Conservation (phyloP, 2,888 invertebrate species). For the Pimpla rufipes region DNA sequence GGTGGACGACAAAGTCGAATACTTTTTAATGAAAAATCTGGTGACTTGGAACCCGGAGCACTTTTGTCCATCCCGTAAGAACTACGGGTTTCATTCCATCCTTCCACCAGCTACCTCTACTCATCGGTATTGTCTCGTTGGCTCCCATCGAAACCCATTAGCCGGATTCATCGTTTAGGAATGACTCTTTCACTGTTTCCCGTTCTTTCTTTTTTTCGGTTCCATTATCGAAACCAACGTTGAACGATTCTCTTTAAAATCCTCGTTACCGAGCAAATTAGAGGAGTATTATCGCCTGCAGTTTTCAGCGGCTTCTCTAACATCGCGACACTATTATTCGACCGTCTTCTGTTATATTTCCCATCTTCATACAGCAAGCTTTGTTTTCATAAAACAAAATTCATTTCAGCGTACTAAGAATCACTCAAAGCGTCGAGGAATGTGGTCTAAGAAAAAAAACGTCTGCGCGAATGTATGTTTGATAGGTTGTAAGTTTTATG, state of each 20-base stretch:
- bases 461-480: too few relatives aligned
- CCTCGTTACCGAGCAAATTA: not conserved
- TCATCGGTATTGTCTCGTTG: slow-evolving; percentile 44
- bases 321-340: not conserved
- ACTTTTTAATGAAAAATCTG: slow-evolving; percentile 49
- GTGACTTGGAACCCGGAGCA: slow-evolving; percentile 9
- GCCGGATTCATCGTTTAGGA: slow-evolving; percentile 6
- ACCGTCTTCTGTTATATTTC: not conserved
- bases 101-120: not conserved
- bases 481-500: too few relatives aligned
- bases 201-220: slow-evolving; percentile 22
- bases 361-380: too few relatives aligned
- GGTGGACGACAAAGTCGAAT: slow-evolving; percentile 5
- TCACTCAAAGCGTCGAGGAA: too few relatives aligned
- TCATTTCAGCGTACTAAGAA: too few relatives aligned
- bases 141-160: slow-evolving; percentile 29
- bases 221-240: slow-evolving; percentile 11
- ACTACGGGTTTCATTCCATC: not conserved
- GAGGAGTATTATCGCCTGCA: not conserved
- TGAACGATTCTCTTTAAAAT: not conserved
- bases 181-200: slow-evolving; percentile 2
- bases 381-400: too few relatives aligned
- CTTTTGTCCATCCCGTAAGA: not conserved
- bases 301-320: not conserved
- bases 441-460: too few relatives aligned